Conservation (phyloP, 1,140 invertebrate genomes). For the Apocrypta bakeri region DNA sequence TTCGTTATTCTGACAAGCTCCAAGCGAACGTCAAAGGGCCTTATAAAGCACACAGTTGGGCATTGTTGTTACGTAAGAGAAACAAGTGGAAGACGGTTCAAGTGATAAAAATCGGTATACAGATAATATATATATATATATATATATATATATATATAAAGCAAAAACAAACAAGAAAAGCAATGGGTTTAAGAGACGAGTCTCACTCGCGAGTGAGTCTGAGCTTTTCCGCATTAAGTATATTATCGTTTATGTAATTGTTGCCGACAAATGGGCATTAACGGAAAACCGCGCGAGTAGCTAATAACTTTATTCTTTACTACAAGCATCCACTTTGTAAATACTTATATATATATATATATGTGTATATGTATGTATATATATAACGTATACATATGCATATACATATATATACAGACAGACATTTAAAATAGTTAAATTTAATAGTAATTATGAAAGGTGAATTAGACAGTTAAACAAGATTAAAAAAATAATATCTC, state of each 20-base stretch:
- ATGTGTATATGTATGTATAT: constrained; percentile 46
- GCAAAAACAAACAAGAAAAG: constrained; percentile 45
- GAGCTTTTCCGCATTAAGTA: constrained; percentile 68
- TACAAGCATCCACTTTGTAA: constrained; percentile 54
- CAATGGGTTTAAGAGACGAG: too few relatives aligned
- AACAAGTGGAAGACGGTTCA: constrained; percentile 52
- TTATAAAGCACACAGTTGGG: constrained; percentile 73
- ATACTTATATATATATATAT: constrained; percentile 56
- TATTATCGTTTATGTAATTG: constrained; percentile 74
- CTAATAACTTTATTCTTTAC: constrained; percentile 66
- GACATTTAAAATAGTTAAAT: constrained; percentile 52
- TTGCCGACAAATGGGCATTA: constrained; percentile 74
- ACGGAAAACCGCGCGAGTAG: constrained; percentile 67
- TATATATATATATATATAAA: constrained; percentile 51
- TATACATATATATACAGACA: constrained; percentile 48
- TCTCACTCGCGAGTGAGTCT: too few relatives aligned
- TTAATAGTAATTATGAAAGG: constrained; percentile 51
- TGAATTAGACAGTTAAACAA: constrained; percentile 49
- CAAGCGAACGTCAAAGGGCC: constrained; percentile 65
- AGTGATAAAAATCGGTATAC: constrained; percentile 66
- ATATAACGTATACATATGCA: constrained; percentile 49
- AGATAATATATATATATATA: constrained; percentile 66
- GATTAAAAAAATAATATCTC: constrained; percentile 37
- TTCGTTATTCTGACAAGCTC: too few relatives aligned
- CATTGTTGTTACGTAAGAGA: constrained; percentile 72